Evolutionary conservation across 2,113 vertebrate species (phyloP).

Genomic region (Phodopus roborovskii): DNA sequence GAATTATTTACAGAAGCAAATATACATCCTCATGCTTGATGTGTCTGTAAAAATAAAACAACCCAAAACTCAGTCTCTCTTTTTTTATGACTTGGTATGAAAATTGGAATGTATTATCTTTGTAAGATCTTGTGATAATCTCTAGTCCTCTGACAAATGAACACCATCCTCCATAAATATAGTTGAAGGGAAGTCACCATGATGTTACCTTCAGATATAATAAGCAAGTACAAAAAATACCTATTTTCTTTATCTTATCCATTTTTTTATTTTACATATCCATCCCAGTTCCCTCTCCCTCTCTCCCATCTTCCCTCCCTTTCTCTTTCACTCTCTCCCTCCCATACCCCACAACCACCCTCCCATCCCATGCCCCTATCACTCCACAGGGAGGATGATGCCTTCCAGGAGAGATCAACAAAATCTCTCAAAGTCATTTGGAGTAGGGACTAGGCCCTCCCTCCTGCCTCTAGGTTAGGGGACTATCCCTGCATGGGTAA

Average conservation of each 20-base stretch:
- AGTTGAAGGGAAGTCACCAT: background rate
- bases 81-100: background rate
- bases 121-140: background rate
- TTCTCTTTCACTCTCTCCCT: too few relatives aligned
- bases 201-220: background rate
- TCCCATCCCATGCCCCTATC: too few relatives aligned
- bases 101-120: background rate
- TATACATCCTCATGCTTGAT: background rate
- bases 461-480: too few relatives aligned
- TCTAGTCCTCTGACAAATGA: background rate
- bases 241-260: background rate
- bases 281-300: too few relatives aligned
- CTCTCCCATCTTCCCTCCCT: too few relatives aligned
- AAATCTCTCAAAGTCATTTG: too few relatives aligned
- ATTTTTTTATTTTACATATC: too few relatives aligned
- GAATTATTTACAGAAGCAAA: background rate
- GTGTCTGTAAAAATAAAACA: conserved; percentile 20
- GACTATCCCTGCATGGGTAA: too few relatives aligned
- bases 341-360: too few relatives aligned
- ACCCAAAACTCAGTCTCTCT: background rate
- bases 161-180: background rate
- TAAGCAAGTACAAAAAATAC: background rate
- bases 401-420: too few relatives aligned
- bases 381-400: too few relatives aligned
- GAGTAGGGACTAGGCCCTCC: too few relatives aligned